Evolutionary conservation across 2,113 vertebrate species (phyloP), one percentile per base, ranked within the genome.

Genomic region (Notarius lentiginosus): DNA sequence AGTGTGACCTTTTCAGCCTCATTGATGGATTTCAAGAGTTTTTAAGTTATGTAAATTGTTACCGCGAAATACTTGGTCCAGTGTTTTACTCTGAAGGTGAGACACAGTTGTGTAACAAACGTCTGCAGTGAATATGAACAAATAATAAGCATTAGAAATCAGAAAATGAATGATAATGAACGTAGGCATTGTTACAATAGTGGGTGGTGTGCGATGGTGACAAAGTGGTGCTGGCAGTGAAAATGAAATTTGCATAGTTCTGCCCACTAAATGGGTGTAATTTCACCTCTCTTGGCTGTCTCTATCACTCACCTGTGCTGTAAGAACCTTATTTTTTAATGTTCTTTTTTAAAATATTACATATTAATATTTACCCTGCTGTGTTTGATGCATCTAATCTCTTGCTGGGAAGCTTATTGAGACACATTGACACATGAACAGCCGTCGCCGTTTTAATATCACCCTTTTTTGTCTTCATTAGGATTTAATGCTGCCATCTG

Each of bases 401-500:
- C 73, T 55, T 63, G 79, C 68, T 81, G 85, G 58, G 82, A 86
- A 75, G n/a, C 88, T 70, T 60, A 89, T 84, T 68, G 61, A 65
- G 58, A 68, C 47, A 75, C 47, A 0, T 49, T 83, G 82, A 70
- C 55, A 82, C 53, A 66, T 66, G 73, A 70, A 58, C 88, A 82
- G 49, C 30, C 75, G 51, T 20, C n/a, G 79, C 41, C 60, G 53
- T 73, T 83, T 73, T 79, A 73, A 63, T 87, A 87, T 84, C 68
- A 81, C 56, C 6, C 41, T 81, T 88, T 90, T 88, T 79, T 79
- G 49, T 53, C 82, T 86, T 87, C 79, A 79, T 83, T 82, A 65
- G 73, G 60, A 83, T 88, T 75, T 85, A 83, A 87, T 66, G 82
- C 75, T 27, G 18, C 88, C 90, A 90, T 90, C 90, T 90, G 90